These are phyloP conservation scores for Pseudomugil gertrudae DNA, from an alignment of 2,797 vertebrate genomes.

Conservation along the genomic window DNA sequence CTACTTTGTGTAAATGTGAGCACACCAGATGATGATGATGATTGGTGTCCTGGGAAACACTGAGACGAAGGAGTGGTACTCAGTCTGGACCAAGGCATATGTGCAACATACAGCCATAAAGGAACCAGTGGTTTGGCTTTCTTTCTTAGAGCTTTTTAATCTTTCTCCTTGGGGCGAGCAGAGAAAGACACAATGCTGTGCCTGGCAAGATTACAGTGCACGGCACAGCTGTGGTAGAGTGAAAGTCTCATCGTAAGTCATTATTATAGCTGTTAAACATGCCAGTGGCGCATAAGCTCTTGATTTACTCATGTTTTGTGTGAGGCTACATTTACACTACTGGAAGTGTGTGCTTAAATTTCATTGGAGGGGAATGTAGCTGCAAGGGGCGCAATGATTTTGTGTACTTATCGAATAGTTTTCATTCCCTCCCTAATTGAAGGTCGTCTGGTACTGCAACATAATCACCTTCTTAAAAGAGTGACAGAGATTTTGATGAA, in stretches of 20 bases:
- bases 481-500: constrained; percentile 4
- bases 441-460: constrained; percentile 36
- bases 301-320: constrained; percentile 67
- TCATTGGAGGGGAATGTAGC: constrained; percentile 51
- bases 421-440: constrained; percentile 51
- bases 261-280: constrained; percentile 72
- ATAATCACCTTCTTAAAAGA: constrained; percentile 19
- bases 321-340: constrained; percentile 60
- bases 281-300: constrained; percentile 70
- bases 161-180: constrained; percentile 60
- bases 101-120: constrained; percentile 37
- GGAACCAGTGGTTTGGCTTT: constrained; percentile 62
- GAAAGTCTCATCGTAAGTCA: constrained; percentile 71
- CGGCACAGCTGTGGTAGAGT: constrained; percentile 63
- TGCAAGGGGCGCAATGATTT: constrained; percentile 37
- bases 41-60: constrained; percentile 21
- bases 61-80: constrained; percentile 28
- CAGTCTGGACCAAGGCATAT: constrained; percentile 26
- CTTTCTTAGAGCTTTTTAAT: constrained; percentile 68
- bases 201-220: constrained; percentile 70
- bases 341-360: constrained; percentile 66
- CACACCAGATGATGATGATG: constrained; percentile 34
- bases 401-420: constrained; percentile 54
- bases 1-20: constrained; percentile 23
- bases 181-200: constrained; percentile 68